Conservation (phyloP, 2,113 vertebrate genomes). For the Microtus montanus region DNA sequence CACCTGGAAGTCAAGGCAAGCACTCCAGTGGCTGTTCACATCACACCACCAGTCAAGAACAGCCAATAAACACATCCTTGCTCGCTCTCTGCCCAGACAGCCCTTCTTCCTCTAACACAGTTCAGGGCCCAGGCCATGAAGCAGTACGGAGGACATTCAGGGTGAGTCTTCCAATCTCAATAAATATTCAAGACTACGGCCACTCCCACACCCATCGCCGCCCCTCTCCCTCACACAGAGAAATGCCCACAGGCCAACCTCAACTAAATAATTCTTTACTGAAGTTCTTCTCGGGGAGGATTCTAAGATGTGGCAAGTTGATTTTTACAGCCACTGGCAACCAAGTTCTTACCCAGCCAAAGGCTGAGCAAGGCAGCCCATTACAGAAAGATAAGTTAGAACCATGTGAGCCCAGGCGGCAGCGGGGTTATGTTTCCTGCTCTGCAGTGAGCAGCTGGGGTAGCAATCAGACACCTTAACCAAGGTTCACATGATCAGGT, state of each 20-base stretch:
- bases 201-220: no score
- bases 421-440: accelerated
- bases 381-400: no score
- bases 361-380: accelerated
- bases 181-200: not conserved
- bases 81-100: no score
- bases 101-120: not conserved
- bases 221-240: no score
- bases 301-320: not conserved
- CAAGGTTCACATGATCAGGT: no score
- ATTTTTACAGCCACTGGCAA: not conserved
- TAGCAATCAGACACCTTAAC: not conserved
- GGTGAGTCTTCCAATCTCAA: not conserved
- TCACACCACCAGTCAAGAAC: not conserved
- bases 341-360: not conserved
- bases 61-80: not conserved
- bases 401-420: no score
- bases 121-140: not conserved
- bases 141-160: not conserved
- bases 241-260: not conserved
- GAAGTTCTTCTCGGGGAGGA: not conserved
- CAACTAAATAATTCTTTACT: not conserved
- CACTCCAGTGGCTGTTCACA: not conserved
- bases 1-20: not conserved
- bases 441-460: no score